Base-by-base conservation (phyloP, 2,113 vertebrate genomes). In the Illadopsis cleaveri region DNA sequence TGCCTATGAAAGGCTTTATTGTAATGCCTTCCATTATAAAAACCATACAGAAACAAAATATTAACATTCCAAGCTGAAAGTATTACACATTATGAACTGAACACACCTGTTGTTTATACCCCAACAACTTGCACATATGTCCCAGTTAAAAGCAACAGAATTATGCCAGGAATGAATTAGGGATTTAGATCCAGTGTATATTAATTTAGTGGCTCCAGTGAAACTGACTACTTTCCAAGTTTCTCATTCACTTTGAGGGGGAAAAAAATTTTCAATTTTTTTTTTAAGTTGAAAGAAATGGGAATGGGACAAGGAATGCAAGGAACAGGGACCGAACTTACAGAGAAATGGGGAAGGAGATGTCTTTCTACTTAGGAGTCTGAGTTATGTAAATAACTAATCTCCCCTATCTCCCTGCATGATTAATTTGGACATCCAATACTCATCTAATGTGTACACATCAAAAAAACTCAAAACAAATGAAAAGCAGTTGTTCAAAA, bases 351-450 rank as follows among this genome's bases (percentile, higher is more conserved):
- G 9, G 14, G 14, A 8, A 70, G 20, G 6, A 21, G 3, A 4
- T 20, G 27, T 20, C 5, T 70, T 71, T 58, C 35, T 56, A 8
- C 33, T 70, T 54, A 33, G 31, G 42, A 76, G 15, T 69, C 58
- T 48, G 35, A 33, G 18, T 78, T 47, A 61, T 28, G 11, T 57
- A 85, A 73, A 50, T 25, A 78, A 60, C 6, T 68, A 44, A 11
- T 68, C 38, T 65, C 47, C 35, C 8, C 56, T 65, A 69, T 61
- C 66, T 85, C 48, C 50, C 44, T 54, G 5, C 51, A 66, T 44
- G 38, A 84, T 90, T 93, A 89, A 87, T 93, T 89, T 89, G 53
- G 47, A 58, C 31, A 76, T 79, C 22, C n/a, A 86, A 90, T 72
- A 70, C 12, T 58, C 50, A 71, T 79, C 42, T 51, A 22, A 51